Base-by-base conservation (phyloP, 1,140 invertebrate species). In the Dendroctonus valens region DNA sequence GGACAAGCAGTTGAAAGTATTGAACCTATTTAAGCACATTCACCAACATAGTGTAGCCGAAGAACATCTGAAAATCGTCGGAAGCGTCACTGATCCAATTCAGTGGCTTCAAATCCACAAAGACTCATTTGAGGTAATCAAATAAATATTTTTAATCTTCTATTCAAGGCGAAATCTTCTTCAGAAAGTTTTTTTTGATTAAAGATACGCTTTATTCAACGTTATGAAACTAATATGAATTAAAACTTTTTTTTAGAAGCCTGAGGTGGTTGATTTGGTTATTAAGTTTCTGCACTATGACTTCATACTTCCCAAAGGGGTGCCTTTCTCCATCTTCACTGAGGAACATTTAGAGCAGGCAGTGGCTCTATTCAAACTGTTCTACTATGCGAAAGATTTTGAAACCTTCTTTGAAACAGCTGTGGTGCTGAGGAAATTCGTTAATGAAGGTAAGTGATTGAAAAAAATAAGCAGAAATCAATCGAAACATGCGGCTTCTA, bases 391-490 rank as follows among this genome's bases (percentile, higher is more conserved):
- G 42, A 85, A 86, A 73, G 84, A 86, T 75, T 88, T 83, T 70
- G 81, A 84, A 26, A 83, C 82, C 38, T 88, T 89, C 80, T 84
- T 85, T 75, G 83, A 83, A 66, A 86, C 84, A 9, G 86, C 86
- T 2, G 83, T 83, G 65, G 88, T 85, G 83, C 82, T 85, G 15
- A 80, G 86, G 15, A 79, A 85, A 63, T 75, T 83, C 71, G 78
- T 87, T 68, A 89, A 89, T 78, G 82, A 83, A 39, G 82, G 83
- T 46, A 82, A 49, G 49, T 55, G 41, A 39, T 39, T 11, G 8
- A 3, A 14, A 11, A 51, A 46, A 46, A 12, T 12, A 46, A 46
- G 12, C 4, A 46, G 8, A 50, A 50, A 50, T 6, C n/a, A 50
- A 7, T 14, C 12, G 3, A 50, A 2, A 9, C 12, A 50, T 26